Percentiles rank a stretch among this genome's conserved stretches.
phyloP scores from a whole-genome alignment of 2,888 invertebrate species.

The Drosophila vallismaia region DNA sequence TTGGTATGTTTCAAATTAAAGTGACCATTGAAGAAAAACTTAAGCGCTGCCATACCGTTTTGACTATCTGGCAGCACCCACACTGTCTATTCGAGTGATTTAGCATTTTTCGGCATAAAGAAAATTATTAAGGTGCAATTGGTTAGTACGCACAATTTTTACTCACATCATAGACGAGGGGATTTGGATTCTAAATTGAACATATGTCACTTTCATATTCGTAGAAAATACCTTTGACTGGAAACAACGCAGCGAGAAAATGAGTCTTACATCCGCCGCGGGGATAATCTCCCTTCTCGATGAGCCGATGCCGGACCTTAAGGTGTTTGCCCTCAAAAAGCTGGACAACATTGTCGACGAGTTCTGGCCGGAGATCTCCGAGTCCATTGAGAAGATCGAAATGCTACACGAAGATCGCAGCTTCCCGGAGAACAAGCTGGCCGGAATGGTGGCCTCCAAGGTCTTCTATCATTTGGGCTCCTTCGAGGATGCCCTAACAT shows the following conservation, averaged over 20 bases:
- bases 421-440: constrained; percentile 95
- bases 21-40: not conserved
- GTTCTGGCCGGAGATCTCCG: constrained; percentile 99
- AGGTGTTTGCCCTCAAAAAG: constrained; percentile 96
- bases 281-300: constrained; percentile 98
- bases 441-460: constrained; percentile 98
- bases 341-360: constrained; percentile 97
- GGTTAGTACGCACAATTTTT: constrained; percentile 58
- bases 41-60: not conserved
- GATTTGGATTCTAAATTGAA: constrained; percentile 32
- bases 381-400: constrained; percentile 98
- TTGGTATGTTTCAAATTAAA: not conserved
- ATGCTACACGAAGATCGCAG: constrained; percentile 96
- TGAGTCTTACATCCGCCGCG: constrained; percentile 88
- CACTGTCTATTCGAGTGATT: constrained; percentile 47
- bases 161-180: constrained; percentile 11
- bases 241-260: constrained; percentile 69
- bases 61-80: constrained; percentile 4
- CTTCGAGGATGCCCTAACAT: constrained; percentile 98
- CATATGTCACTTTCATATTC: constrained; percentile 40
- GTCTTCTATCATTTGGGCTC: constrained; percentile 99
- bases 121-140: constrained; percentile 55
- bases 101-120: constrained; percentile 75
- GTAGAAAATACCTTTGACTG: constrained; percentile 58
- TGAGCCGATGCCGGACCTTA: constrained; percentile 96